Evolutionary conservation across 2,797 vertebrate species (phyloP).

Genomic region (Artibeus lituratus): DNA sequence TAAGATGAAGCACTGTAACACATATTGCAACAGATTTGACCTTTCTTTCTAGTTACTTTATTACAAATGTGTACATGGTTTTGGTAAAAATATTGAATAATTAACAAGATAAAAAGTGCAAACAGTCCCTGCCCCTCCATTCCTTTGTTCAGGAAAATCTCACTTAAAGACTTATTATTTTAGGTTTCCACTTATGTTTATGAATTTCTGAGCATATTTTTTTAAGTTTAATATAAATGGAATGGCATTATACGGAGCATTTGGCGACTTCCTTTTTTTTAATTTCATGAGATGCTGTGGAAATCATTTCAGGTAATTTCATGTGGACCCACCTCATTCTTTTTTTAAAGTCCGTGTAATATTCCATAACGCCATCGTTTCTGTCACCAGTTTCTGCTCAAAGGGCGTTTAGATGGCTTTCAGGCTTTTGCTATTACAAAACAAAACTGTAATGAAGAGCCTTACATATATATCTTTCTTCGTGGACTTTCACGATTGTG

Average conservation of each 20-base stretch:
- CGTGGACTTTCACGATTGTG: conserved; percentile 50
- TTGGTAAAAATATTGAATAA: background rate
- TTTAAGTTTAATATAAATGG: conserved; percentile 38
- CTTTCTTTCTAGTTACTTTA: conserved; percentile 2
- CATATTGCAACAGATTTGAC: background rate
- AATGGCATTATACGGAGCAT: background rate
- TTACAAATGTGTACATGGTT: background rate
- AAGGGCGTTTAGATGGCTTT: conserved; percentile 43
- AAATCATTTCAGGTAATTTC: conserved; percentile 57
- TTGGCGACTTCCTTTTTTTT: conserved; percentile 37
- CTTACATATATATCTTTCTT: background rate
- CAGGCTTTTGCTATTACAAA: conserved; percentile 30
- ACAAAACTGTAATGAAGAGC: conserved; percentile 23
- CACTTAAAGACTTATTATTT: conserved; percentile 36
- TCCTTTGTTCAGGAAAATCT: conserved; percentile 37
- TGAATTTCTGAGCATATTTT: background rate
- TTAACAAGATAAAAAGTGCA: background rate
- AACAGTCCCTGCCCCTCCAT: background rate
- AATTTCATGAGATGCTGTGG: conserved; percentile 33
- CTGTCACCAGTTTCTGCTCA: conserved; percentile 38
- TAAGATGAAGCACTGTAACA: background rate
- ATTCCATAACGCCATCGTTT: conserved; percentile 9
- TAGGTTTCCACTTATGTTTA: conserved; percentile 33
- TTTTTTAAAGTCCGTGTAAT: conserved; percentile 35
- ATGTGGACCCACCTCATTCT: conserved; percentile 23